Conservation (phyloP, 2,888 invertebrate genomes). For the Lissonota sp. region DNA sequence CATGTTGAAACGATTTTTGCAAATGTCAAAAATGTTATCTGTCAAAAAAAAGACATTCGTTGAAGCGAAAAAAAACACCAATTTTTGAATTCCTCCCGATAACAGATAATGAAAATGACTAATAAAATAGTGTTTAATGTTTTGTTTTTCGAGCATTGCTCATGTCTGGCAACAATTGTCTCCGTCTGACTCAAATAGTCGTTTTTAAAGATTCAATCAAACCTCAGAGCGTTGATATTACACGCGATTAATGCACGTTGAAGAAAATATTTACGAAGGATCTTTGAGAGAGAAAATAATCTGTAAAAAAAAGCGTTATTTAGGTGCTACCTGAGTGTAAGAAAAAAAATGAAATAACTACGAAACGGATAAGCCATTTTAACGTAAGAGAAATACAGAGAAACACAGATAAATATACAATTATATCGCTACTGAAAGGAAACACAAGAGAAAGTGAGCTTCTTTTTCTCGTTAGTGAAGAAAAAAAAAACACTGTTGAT, state of each 20-base stretch:
- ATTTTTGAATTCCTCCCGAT: neutral
- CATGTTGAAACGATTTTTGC: neutral
- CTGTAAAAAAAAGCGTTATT: conserved; percentile 58
- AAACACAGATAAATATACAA: conserved; percentile 2
- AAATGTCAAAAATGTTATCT: neutral
- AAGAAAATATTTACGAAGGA: neutral
- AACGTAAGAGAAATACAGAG: conserved; percentile 30
- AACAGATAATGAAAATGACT: neutral
- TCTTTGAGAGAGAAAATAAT: conserved; percentile 45
- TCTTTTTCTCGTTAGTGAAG: conserved; percentile 9
- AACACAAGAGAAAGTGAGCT: conserved; percentile 21
- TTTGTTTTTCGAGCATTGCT: neutral
- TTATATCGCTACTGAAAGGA: conserved; percentile 62
- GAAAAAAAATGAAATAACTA: conserved; percentile 24
- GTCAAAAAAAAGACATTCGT: neutral
- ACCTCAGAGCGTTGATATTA: conserved; percentile 29
- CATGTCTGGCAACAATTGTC: neutral
- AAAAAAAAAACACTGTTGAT: conserved; percentile 25
- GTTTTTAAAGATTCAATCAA: conserved; percentile 25
- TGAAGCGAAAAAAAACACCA: neutral
- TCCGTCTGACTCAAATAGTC: conserved; percentile 32
- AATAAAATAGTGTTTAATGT: neutral
- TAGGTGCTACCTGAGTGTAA: conserved; percentile 50
- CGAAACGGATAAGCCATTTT: conserved; percentile 42
- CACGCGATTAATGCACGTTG: neutral